These are phyloP conservation scores for Theristicus caerulescens DNA, from an alignment of 2,113 vertebrate species.

Conservation along the genomic window DNA sequence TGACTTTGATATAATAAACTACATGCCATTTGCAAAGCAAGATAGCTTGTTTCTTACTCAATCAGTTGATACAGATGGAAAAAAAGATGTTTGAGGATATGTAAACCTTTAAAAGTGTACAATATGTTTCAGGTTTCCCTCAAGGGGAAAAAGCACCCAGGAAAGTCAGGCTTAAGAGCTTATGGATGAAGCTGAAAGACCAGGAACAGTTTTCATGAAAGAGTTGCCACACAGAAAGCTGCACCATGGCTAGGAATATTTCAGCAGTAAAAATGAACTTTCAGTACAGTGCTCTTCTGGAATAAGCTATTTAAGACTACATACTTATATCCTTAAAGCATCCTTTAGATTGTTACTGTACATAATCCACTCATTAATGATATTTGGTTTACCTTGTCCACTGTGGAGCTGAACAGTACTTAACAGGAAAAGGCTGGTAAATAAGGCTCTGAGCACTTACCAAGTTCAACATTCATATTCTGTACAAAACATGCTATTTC, in stretches of 20 bases:
- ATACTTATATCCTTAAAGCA: not conserved
- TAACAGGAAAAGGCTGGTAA: not conserved
- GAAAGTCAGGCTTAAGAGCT: not conserved
- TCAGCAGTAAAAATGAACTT: not conserved
- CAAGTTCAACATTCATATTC: not conserved
- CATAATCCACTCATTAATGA: not conserved
- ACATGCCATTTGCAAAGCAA: not conserved
- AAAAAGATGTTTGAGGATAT: not conserved
- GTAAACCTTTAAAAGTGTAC: not conserved
- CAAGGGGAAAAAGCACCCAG: not conserved
- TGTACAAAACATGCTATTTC: constrained; percentile 4
- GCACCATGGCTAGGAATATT: not conserved
- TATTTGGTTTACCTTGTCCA: not conserved
- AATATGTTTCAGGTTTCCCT: not conserved
- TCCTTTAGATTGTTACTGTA: not conserved
- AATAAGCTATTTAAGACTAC: not conserved
- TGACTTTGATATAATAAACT: not conserved
- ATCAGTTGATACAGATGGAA: not conserved
- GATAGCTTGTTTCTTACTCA: not conserved
- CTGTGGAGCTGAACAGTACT: not conserved
- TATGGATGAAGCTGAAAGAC: not conserved
- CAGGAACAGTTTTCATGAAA: not conserved
- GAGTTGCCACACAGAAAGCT: not conserved
- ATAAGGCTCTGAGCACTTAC: not conserved
- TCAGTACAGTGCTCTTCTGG: not conserved